Conservation (phyloP, 2,113 vertebrate species). For the Origma solitaria region DNA sequence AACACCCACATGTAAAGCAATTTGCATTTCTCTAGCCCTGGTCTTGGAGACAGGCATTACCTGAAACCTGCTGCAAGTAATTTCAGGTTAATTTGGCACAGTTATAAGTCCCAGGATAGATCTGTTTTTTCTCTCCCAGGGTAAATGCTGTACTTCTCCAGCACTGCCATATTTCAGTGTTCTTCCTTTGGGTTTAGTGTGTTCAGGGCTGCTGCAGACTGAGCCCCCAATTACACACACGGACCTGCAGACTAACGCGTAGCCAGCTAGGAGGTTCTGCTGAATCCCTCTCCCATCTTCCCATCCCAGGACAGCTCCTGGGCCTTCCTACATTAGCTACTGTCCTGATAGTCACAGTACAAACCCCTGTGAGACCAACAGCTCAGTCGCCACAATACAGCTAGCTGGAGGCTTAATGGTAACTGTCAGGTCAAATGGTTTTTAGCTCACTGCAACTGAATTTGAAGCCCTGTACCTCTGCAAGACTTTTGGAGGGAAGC, state of each 20-base stretch:
- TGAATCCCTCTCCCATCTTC: not conserved
- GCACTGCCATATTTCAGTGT: not conserved
- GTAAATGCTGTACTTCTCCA: not conserved
- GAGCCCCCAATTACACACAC: not conserved
- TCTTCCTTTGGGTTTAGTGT: not conserved
- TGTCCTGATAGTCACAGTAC: not conserved
- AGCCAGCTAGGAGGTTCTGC: not conserved
- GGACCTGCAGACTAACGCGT: not conserved
- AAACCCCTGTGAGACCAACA: not conserved
- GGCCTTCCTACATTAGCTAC: not conserved
- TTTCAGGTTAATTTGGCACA: not conserved
- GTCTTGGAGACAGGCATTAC: not conserved
- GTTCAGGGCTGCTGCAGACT: not conserved
- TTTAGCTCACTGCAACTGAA: not conserved
- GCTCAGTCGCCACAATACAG: not conserved
- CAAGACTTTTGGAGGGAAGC: not conserved
- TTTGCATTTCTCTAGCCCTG: not conserved
- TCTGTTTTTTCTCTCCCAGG: too few relatives aligned
- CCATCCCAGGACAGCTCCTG: not conserved
- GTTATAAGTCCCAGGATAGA: not conserved
- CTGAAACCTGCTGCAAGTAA: not conserved
- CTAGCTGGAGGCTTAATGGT: not conserved
- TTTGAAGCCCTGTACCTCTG: not conserved
- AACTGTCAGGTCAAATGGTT: not conserved
- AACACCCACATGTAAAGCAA: not conserved